Conservation (phyloP, 2,113 vertebrate species). For the Atractosteus spatula region DNA sequence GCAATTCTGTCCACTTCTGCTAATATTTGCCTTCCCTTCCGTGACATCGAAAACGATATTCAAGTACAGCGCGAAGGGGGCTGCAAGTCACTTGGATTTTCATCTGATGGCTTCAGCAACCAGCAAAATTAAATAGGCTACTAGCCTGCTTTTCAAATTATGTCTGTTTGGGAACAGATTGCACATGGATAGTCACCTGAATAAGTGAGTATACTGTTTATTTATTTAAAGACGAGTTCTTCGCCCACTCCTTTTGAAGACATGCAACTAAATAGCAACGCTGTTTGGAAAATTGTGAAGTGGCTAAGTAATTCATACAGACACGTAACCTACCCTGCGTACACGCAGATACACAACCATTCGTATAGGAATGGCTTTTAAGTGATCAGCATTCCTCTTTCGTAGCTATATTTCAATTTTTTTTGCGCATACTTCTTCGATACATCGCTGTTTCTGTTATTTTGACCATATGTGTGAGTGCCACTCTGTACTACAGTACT, state of each 20-base stretch:
- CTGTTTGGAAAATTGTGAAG: too few species aligned
- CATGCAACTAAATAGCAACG: too few species aligned
- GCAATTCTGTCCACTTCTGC: slow-evolving; percentile 54
- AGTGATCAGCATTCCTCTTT: too few species aligned
- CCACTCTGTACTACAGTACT: not conserved
- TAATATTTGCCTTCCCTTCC: slow-evolving; percentile 23
- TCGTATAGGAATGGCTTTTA: too few species aligned
- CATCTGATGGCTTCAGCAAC: slow-evolving; percentile 40
- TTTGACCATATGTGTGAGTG: too few species aligned
- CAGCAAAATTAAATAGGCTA: slow-evolving; percentile 16
- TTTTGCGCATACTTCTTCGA: too few species aligned
- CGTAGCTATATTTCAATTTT: too few species aligned
- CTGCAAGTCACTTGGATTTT: slow-evolving; percentile 47
- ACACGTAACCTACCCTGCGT: too few species aligned
- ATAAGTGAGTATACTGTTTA: slow-evolving; percentile 54
- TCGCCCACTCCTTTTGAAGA: too few species aligned
- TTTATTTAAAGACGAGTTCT: not conserved
- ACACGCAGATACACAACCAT: too few species aligned
- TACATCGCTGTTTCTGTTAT: too few species aligned
- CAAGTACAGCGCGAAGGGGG: slow-evolving; percentile 25
- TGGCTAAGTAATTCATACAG: too few species aligned
- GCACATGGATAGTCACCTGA: slow-evolving; percentile 54
- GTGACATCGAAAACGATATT: slow-evolving; percentile 30
- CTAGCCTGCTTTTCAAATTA: slow-evolving; percentile 39
- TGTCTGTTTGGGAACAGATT: slow-evolving; percentile 39